phyloP scores from a whole-genome alignment of 2,888 invertebrate species.

The Homarus gammarus region DNA sequence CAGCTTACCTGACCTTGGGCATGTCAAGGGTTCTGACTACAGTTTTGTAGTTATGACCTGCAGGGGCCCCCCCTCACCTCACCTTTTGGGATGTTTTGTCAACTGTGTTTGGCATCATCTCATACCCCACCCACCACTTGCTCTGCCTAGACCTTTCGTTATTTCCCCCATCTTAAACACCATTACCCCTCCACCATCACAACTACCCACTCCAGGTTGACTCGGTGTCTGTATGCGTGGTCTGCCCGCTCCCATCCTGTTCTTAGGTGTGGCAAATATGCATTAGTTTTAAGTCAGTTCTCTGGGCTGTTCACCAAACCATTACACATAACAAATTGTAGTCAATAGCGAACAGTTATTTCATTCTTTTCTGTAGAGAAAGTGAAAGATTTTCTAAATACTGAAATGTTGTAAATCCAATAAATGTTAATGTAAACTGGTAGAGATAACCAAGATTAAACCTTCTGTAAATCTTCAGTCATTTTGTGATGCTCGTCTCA shows the following conservation, averaged over 20 bases:
- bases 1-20: slow-evolving; percentile 49
- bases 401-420: slow-evolving; percentile 75
- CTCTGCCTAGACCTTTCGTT: slow-evolving; percentile 27
- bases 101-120: slow-evolving; percentile 14
- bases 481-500: slow-evolving; percentile 76
- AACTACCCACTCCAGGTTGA: slow-evolving; percentile 57
- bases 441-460: slow-evolving; percentile 74
- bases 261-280: slow-evolving; percentile 76
- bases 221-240: slow-evolving; percentile 71
- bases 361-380: slow-evolving; percentile 75
- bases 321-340: slow-evolving; percentile 75
- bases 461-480: slow-evolving; percentile 73
- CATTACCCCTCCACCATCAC: slow-evolving; percentile 48
- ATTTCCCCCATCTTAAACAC: slow-evolving; percentile 26
- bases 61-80: slow-evolving; percentile 51
- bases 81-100: slow-evolving; percentile 22
- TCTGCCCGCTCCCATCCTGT: slow-evolving; percentile 71
- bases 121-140: slow-evolving; percentile 5
- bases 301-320: slow-evolving; percentile 76
- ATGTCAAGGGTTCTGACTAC: slow-evolving; percentile 31
- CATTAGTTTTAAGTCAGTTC: slow-evolving; percentile 76
- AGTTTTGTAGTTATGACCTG: slow-evolving; percentile 47
- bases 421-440: slow-evolving; percentile 75
- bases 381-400: slow-evolving; percentile 74
- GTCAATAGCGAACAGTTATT: slow-evolving; percentile 75